Base-by-base conservation (phyloP, 2,888 invertebrate genomes). In the Gibbula magus region DNA sequence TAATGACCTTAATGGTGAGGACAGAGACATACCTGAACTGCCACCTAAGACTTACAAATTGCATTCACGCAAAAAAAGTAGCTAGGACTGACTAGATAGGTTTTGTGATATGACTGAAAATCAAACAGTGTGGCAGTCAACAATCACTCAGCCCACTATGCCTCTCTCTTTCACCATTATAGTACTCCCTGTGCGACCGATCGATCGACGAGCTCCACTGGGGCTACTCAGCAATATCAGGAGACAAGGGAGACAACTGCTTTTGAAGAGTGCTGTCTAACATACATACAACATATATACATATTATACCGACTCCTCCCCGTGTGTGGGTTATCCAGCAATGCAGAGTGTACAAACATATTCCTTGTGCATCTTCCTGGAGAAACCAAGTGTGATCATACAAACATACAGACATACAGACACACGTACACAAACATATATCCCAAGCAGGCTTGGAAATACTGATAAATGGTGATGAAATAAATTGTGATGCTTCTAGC, bases 41-140 rank as follows among this genome's bases (percentile, higher is more conserved):
- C 92, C 92, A 76, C 92, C 92, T 80, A 90, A 88, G 86, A 92
- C 92, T 54, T 92, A 92, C 85, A 87, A 85, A 61, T 82, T 86
- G 80, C 86, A 89, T 82, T 85, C 88, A 45, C 85, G 89, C 76
- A 87, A 89, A 73, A 86, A 88, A 66, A 89, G 89, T 84, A 90
- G 88, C 86, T 90, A 89, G 86, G 79, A 79, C 51, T 75, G 67
- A 54, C 75, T 78, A 25, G 75, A 52, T 75, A 5, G 4, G 56
- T 25, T 67, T 67, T 75, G 54, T 75, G 75, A 54, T 75, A 75
- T 29, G 74, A 67, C 32, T 20, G 39, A 32, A 75, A 75, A 75
- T 75, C 75, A 75, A 75, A 75, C 75, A 75, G 54, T 53, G 54
- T 54, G 29, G 75, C 54, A 75, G 54, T 75, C 54, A 32, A 35